Percentiles rank a stretch among this genome's conserved stretches.
These are phyloP conservation scores for Leptinotarsa undecemlineata DNA, from an alignment of 1,140 invertebrate species.

Conservation along the genomic window DNA sequence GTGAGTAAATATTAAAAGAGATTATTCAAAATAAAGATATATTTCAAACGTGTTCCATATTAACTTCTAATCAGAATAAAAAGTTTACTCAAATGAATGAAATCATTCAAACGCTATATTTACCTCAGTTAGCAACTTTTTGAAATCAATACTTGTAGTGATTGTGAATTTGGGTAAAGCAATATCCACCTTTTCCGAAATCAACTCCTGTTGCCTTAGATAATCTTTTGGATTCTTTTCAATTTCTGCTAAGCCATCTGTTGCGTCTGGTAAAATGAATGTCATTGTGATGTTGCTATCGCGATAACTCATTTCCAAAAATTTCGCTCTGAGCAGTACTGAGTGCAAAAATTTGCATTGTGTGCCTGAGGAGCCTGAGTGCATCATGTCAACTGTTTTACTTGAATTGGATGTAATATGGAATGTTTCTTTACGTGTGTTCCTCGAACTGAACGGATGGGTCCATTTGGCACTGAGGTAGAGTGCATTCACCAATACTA, in stretches of 20 bases:
- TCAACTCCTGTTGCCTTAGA: background rate
- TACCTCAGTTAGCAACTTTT: too few species aligned
- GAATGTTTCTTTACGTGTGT: conserved; percentile 57
- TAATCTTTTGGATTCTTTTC: conserved; percentile 20
- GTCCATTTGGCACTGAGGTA: conserved; percentile 80
- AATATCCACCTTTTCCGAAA: conserved; percentile 12
- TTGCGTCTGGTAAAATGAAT: conserved; percentile 65
- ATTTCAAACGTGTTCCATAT: too few species aligned
- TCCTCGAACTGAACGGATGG: conserved; percentile 63
- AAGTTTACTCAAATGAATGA: too few species aligned
- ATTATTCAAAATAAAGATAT: too few species aligned
- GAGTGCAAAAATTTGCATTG: conserved; percentile 52
- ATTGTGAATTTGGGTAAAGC: conserved; percentile 70
- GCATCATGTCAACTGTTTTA: conserved; percentile 76
- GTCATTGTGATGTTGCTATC: conserved; percentile 63
- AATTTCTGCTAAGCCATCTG: conserved; percentile 55
- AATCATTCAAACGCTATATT: too few species aligned
- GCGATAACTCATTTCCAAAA: conserved; percentile 61
- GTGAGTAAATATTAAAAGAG: too few species aligned
- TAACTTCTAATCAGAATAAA: too few species aligned
- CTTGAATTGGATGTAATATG: conserved; percentile 56
- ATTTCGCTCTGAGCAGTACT: conserved; percentile 49
- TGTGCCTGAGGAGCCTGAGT: conserved; percentile 69
- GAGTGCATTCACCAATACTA: conserved; percentile 79
- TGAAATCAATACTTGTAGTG: conserved; percentile 62